These are phyloP conservation scores for Myocastor coypus DNA, from an alignment of 2,113 vertebrate species.

Conservation along the genomic window DNA sequence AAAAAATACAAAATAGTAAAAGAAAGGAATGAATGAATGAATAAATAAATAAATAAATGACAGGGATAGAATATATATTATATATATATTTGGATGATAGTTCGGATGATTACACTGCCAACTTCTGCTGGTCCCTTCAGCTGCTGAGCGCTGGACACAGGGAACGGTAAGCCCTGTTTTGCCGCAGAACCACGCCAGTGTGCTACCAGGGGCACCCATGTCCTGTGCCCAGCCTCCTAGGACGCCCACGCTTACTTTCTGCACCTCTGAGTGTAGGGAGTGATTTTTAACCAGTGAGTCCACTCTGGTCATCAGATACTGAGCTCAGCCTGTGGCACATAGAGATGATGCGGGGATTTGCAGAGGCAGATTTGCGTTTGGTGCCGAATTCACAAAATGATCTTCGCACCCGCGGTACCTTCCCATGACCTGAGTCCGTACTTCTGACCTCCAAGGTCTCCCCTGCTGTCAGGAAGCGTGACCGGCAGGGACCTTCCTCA, in stretches of 20 bases:
- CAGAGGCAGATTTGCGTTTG: not conserved
- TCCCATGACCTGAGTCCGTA: not conserved
- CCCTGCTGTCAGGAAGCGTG: not conserved
- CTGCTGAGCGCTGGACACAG: not conserved
- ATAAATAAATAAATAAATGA: no score
- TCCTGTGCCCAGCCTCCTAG: not conserved
- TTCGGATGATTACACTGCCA: no score
- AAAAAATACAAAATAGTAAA: no score
- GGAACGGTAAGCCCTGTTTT: not conserved
- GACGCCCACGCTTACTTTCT: not conserved
- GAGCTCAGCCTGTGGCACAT: not conserved
- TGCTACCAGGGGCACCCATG: not conserved
- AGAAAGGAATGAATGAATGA: no score
- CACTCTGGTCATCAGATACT: not conserved
- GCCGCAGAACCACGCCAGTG: not conserved
- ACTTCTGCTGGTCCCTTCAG: no score
- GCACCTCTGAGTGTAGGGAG: not conserved
- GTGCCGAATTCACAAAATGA: not conserved
- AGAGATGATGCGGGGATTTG: not conserved
- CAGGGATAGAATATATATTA: no score
- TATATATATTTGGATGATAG: no score
- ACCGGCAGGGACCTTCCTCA: not conserved
- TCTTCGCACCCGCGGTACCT: not conserved
- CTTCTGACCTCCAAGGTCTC: not conserved
- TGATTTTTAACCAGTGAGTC: constrained; percentile 1